phyloP scores from a whole-genome alignment of 2,888 invertebrate genomes.

The Synergus japonicus region DNA sequence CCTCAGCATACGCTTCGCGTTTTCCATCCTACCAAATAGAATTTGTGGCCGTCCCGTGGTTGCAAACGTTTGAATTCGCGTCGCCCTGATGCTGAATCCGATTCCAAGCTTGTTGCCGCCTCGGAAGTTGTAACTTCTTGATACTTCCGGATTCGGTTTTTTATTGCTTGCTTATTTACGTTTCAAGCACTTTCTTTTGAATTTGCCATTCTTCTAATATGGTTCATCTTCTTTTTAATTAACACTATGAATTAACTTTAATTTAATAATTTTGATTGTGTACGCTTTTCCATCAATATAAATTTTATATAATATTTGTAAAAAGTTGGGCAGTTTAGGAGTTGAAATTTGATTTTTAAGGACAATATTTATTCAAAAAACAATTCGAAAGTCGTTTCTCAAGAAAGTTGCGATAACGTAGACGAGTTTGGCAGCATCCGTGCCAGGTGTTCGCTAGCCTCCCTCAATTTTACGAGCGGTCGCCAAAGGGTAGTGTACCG shows the following conservation, averaged over 20 bases:
- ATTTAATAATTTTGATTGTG: no score
- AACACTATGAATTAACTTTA: no score
- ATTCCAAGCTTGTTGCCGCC: slow-evolving; percentile 48
- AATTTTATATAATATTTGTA: no score
- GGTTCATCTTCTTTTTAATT: no score
- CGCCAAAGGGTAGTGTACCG: slow-evolving; percentile 71
- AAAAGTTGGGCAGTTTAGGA: no score
- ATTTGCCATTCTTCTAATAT: not conserved
- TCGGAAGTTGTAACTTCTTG: slow-evolving; percentile 40
- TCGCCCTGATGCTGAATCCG: slow-evolving; percentile 47
- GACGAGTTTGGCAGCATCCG: slow-evolving; percentile 29
- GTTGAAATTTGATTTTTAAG: no score
- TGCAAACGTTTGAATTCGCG: slow-evolving; percentile 50
- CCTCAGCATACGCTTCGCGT: slow-evolving; percentile 64
- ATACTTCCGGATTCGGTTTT: slow-evolving; percentile 13
- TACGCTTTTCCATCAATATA: no score
- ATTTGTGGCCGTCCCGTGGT: slow-evolving; percentile 66
- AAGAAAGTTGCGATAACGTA: slow-evolving; percentile 2
- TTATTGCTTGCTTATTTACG: not conserved
- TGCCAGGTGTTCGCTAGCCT: slow-evolving; percentile 49
- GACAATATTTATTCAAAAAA: not conserved
- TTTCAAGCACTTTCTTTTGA: not conserved
- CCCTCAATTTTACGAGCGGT: slow-evolving; percentile 68
- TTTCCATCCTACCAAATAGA: slow-evolving; percentile 71
- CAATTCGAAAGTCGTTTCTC: not conserved